These are phyloP conservation scores for Centruroides sculpturatus DNA, from an alignment of 1,140 invertebrate genomes.

Conservation along the genomic window DNA sequence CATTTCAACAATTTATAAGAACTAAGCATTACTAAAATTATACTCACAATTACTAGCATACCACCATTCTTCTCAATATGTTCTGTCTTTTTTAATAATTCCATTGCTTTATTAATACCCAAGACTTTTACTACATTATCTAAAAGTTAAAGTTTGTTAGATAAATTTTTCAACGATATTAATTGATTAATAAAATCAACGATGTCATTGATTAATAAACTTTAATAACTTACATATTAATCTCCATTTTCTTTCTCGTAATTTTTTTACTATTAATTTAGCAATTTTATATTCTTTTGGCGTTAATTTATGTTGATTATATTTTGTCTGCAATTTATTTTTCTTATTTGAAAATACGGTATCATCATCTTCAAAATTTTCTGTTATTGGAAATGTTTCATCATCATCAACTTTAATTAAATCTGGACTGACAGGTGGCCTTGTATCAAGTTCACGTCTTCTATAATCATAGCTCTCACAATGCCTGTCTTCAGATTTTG, in stretches of 20 bases:
- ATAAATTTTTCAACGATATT: neutral
- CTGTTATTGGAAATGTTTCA: neutral
- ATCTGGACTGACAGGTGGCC: neutral
- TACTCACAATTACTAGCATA: conserved; percentile 55
- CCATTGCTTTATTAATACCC: conserved; percentile 54
- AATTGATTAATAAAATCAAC: neutral
- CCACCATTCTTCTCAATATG: conserved; percentile 63
- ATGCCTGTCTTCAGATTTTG: neutral
- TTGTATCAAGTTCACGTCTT: neutral
- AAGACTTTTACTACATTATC: conserved; percentile 52
- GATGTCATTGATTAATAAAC: too few species aligned
- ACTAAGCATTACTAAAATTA: too few species aligned
- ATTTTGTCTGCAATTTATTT: neutral
- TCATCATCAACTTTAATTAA: neutral
- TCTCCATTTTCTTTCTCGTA: conserved; percentile 2
- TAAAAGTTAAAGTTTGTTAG: conserved; percentile 32
- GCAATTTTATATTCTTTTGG: neutral
- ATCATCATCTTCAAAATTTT: neutral
- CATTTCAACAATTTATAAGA: too few species aligned
- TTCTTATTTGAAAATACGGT: neutral
- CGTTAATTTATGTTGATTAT: neutral
- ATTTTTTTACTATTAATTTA: conserved; percentile 3
- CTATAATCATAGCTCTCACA: conserved; percentile 11
- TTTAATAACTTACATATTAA: conserved; percentile 10
- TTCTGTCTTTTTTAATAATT: conserved; percentile 60